These are phyloP conservation scores for Xestobium rufovillosum DNA, from an alignment of 2,888 invertebrate genomes.

Conservation along the genomic window DNA sequence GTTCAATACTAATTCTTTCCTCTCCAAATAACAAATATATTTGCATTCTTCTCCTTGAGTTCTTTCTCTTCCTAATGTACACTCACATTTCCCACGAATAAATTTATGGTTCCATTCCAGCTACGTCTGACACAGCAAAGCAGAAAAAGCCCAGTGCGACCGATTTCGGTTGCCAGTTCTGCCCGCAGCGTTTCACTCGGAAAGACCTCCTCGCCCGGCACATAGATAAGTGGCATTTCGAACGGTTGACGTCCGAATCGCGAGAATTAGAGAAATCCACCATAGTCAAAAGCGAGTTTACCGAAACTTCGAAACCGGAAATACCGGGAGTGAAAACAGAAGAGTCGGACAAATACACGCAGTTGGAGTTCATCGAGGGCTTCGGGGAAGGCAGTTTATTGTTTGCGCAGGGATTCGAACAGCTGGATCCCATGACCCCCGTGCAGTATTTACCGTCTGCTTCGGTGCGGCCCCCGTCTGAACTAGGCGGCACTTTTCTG, in stretches of 20 bases:
- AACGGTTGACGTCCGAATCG: slow-evolving; percentile 54
- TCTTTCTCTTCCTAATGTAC: too few relatives aligned
- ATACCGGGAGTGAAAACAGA: not conserved
- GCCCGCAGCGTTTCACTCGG: slow-evolving; percentile 71
- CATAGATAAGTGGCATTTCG: slow-evolving; percentile 66
- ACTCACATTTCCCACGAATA: too few relatives aligned
- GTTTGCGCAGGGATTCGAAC: not conserved
- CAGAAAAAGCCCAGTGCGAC: too few relatives aligned
- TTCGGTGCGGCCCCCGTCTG: too few relatives aligned
- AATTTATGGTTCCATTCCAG: too few relatives aligned
- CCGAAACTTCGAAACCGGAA: too few relatives aligned
- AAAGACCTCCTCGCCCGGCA: slow-evolving; percentile 74
- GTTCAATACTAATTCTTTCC: too few relatives aligned
- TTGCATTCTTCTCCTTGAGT: too few relatives aligned
- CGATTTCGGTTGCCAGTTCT: slow-evolving; percentile 69
- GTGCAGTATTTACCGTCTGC: slow-evolving; percentile 1
- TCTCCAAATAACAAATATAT: too few relatives aligned
- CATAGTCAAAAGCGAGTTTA: not conserved
- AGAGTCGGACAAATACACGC: not conserved
- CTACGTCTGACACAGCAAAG: too few relatives aligned
- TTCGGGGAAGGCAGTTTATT: not conserved
- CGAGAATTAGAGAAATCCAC: slow-evolving; percentile 11
- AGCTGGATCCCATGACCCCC: not conserved
- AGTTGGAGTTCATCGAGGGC: not conserved
- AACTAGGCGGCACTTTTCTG: too few relatives aligned